phyloP scores from a whole-genome alignment of 2,888 invertebrate species.

The Chrysomela aeneicollis region DNA sequence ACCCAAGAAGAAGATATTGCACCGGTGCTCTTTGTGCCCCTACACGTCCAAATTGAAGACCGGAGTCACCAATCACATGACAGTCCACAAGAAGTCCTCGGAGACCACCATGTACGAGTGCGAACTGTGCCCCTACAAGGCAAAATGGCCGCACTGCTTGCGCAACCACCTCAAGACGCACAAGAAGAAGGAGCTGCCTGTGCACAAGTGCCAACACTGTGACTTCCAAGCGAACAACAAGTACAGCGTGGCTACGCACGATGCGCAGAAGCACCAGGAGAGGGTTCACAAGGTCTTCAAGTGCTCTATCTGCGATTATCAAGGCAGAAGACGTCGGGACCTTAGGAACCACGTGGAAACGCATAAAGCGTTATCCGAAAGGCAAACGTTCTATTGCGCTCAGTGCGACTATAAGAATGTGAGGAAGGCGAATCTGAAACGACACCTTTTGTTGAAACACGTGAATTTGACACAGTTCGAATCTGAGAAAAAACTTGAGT shows the following conservation, averaged over 20 bases:
- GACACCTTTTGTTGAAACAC: not conserved
- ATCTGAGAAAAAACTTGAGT: not conserved
- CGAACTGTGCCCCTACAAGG: constrained; percentile 15
- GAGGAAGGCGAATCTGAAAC: not conserved
- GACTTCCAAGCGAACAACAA: constrained; percentile 8
- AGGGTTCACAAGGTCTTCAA: not conserved
- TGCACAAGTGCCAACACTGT: not conserved
- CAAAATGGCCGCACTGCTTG: constrained; percentile 18
- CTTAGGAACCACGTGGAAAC: not conserved
- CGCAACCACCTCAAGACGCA: constrained; percentile 16
- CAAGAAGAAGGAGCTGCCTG: not conserved
- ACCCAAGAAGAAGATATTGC: not conserved
- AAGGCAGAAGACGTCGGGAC: not conserved
- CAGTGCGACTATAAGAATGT: not conserved
- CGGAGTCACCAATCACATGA: constrained; percentile 9
- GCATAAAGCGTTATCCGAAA: not conserved
- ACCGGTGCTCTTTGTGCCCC: constrained; percentile 14
- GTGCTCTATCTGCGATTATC: not conserved
- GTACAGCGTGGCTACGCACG: constrained; percentile 6
- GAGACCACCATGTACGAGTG: constrained; percentile 13
- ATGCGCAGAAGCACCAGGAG: constrained; percentile 5
- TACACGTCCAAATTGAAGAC: constrained; percentile 8
- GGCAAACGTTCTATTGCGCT: not conserved
- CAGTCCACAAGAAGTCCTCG: constrained; percentile 6
- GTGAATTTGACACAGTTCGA: not conserved